Evolutionary conservation across 2,797 vertebrate genomes (phyloP).

Genomic region (Cyclura pinguis): DNA sequence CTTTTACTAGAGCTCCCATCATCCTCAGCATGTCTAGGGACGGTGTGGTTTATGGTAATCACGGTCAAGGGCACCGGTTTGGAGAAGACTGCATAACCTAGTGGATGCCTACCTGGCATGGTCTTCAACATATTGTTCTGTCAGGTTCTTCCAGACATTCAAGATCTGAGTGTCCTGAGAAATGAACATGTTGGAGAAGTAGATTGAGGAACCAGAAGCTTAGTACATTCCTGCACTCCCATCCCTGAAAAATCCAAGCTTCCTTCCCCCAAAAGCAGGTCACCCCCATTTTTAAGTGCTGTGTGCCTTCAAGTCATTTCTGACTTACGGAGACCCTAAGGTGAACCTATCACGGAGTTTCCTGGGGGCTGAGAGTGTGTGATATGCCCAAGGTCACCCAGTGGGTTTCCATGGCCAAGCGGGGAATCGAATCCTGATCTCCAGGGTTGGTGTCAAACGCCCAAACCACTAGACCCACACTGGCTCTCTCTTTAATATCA

Average conservation of each 20-base stretch:
- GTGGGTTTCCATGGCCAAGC: too few species aligned
- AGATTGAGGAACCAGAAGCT: conserved; percentile 27
- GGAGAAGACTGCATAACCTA: neutral
- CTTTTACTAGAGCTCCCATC: neutral
- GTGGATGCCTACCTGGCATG: neutral
- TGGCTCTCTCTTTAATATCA: neutral
- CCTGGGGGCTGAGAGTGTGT: too few species aligned
- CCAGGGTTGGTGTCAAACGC: too few species aligned
- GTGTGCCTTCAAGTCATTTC: too few species aligned
- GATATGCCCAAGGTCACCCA: too few species aligned
- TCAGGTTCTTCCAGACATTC: conserved; percentile 75
- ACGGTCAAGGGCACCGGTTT: neutral
- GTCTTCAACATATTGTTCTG: neutral
- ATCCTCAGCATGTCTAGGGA: neutral
- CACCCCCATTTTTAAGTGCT: too few species aligned
- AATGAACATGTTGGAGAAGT: neutral
- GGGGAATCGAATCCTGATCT: too few species aligned
- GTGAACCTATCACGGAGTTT: too few species aligned
- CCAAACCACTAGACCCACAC: too few species aligned
- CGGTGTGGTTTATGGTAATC: neutral
- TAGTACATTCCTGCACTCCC: too few species aligned
- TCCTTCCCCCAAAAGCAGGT: neutral
- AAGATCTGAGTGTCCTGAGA: conserved; percentile 58
- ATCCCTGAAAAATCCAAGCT: neutral
- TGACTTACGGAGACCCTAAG: too few species aligned